Evolutionary conservation across 2,888 invertebrate species (phyloP).

Genomic region (Drosophila mulleri): DNA sequence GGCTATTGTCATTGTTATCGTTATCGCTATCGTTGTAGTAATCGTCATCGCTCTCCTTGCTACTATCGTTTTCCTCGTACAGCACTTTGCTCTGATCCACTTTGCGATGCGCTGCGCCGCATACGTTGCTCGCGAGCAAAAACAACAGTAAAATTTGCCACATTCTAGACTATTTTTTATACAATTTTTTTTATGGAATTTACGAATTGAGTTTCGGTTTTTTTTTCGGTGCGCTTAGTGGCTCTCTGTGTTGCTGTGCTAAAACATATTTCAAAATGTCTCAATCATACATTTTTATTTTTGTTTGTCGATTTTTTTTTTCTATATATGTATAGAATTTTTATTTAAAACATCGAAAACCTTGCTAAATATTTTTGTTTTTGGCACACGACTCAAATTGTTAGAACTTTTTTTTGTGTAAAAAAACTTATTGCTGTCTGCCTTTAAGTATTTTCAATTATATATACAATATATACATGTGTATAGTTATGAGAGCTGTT

Average conservation of each 20-base stretch:
- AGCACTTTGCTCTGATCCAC: constrained; percentile 24
- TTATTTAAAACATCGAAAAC: constrained; percentile 39
- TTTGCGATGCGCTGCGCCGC: constrained; percentile 13
- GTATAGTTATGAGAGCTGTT: not conserved
- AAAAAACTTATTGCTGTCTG: constrained; percentile 51
- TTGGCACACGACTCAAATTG: constrained; percentile 60
- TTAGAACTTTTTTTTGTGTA: constrained; percentile 4
- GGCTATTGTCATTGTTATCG: constrained; percentile 45
- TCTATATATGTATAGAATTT: constrained; percentile 20
- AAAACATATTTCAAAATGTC: constrained; percentile 31
- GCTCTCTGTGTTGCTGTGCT: constrained; percentile 1
- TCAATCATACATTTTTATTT: constrained; percentile 12
- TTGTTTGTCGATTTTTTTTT: constrained; percentile 11
- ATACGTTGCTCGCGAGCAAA: constrained; percentile 4
- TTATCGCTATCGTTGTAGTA: constrained; percentile 41
- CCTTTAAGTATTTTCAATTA: constrained; percentile 10
- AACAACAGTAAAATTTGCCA: constrained; percentile 4
- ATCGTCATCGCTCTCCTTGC: constrained; percentile 31
- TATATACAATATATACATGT: not conserved
- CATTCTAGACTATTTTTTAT: constrained; percentile 11
- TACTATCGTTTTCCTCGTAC: constrained; percentile 21
- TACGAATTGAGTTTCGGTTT: not conserved
- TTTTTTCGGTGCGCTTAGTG: not conserved
- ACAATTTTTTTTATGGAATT: not conserved
- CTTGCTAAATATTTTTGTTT: constrained; percentile 49